These are phyloP conservation scores for Petrocephalus schoutedeni DNA, from an alignment of 2,797 vertebrate species.

Conservation along the genomic window DNA sequence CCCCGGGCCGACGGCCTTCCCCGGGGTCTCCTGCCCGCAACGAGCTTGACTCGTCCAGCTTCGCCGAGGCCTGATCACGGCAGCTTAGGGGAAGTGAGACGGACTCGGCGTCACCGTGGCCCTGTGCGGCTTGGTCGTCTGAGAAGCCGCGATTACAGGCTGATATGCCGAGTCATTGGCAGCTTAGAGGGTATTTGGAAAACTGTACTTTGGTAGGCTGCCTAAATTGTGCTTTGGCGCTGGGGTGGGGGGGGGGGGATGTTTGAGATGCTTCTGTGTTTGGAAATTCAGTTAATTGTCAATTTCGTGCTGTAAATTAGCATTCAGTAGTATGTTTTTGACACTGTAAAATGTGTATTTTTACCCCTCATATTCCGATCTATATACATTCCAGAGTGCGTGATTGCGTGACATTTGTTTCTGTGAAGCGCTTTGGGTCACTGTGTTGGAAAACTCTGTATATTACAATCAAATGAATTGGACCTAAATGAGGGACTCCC, in stretches of 20 bases:
- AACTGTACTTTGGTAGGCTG: not conserved
- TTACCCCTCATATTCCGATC: not conserved
- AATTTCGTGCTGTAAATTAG: not conserved
- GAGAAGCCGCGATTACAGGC: conserved; percentile 18
- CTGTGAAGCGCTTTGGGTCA: not conserved
- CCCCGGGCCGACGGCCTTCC: not conserved
- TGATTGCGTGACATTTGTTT: not conserved
- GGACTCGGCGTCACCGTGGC: conserved; percentile 31
- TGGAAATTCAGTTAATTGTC: not conserved
- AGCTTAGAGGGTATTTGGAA: not conserved
- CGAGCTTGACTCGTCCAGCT: conserved; percentile 27
- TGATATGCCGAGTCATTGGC: not conserved
- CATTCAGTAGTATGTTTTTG: not conserved
- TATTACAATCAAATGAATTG: not conserved
- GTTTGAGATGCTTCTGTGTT: not conserved
- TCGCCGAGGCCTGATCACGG: conserved; percentile 41
- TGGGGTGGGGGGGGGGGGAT: not conserved
- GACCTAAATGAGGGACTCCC: not conserved
- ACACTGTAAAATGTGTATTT: not conserved
- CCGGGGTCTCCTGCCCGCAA: conserved; percentile 14
- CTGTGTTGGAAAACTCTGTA: not conserved
- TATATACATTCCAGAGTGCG: not conserved
- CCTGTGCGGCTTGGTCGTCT: conserved; percentile 24
- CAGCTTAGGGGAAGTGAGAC: conserved; percentile 30
- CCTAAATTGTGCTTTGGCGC: not conserved